Conservation (phyloP, 2,797 vertebrate genomes). For the Artibeus lituratus region DNA sequence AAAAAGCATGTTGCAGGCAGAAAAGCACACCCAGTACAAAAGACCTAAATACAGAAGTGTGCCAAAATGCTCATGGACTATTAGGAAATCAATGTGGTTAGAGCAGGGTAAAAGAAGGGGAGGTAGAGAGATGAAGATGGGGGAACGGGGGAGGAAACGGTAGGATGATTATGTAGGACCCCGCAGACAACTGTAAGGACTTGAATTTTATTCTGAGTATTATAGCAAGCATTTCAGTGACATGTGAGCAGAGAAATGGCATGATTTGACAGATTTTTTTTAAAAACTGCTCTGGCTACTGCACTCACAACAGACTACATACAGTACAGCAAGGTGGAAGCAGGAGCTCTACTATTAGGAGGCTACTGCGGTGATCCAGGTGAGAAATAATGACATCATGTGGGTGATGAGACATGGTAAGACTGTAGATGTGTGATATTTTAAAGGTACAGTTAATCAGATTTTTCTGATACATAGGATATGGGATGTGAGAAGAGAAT, state of each 20-base stretch:
- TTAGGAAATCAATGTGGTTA: not conserved
- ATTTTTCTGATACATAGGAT: not conserved
- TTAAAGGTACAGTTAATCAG: not conserved
- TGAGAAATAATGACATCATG: not conserved
- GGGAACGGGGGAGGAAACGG: not conserved
- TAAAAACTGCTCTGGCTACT: not conserved
- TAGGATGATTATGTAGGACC: rapidly evolving
- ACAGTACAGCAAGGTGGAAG: not conserved
- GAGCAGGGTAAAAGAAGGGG: not conserved
- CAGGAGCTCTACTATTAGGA: not conserved
- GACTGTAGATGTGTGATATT: not conserved
- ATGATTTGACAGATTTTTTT: not conserved
- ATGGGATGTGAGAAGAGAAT: not conserved
- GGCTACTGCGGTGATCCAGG: not conserved
- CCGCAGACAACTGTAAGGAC: not conserved
- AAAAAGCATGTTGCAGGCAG: not conserved
- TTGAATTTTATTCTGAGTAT: not conserved
- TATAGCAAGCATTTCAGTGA: not conserved
- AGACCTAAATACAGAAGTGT: not conserved
- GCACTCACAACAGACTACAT: not conserved
- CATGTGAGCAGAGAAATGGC: not conserved
- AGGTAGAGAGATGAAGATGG: not conserved
- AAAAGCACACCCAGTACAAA: not conserved
- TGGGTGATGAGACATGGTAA: not conserved
- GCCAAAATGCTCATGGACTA: not conserved